phyloP scores from a whole-genome alignment of 2,797 vertebrate species.

The Arctocebus calabarensis region DNA sequence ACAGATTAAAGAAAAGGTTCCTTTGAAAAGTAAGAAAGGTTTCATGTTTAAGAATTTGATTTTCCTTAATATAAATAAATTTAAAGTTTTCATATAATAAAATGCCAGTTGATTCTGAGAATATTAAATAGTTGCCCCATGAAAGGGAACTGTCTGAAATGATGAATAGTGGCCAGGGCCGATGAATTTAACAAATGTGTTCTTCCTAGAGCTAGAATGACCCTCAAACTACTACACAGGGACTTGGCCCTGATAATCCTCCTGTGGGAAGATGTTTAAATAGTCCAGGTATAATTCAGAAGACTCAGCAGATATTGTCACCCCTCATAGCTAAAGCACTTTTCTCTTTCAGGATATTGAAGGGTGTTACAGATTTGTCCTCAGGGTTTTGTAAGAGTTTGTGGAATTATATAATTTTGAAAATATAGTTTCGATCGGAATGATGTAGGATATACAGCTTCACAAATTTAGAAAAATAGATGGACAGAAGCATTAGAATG shows the following conservation, averaged over 20 bases:
- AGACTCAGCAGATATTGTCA: neutral
- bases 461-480: neutral
- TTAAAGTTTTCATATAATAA: slow-evolving; percentile 44
- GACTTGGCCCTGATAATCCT: neutral
- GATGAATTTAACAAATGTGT: neutral
- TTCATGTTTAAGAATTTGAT: slow-evolving; percentile 20
- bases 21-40: neutral
- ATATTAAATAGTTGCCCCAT: neutral
- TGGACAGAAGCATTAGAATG: neutral
- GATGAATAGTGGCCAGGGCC: neutral
- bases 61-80: slow-evolving; percentile 54
- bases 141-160: neutral
- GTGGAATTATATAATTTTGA: neutral
- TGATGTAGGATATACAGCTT: neutral
- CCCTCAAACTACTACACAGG: neutral
- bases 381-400: neutral
- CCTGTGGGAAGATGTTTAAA: neutral
- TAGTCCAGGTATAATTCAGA: slow-evolving; percentile 4
- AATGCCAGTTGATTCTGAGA: neutral
- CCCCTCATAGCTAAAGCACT: neutral
- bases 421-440: neutral
- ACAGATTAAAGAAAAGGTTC: neutral
- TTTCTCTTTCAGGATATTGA: neutral
- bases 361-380: neutral
- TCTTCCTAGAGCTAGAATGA: slow-evolving; percentile 28